phyloP scores from a whole-genome alignment of 2,888 invertebrate species.

The Druceiella hillmani region DNA sequence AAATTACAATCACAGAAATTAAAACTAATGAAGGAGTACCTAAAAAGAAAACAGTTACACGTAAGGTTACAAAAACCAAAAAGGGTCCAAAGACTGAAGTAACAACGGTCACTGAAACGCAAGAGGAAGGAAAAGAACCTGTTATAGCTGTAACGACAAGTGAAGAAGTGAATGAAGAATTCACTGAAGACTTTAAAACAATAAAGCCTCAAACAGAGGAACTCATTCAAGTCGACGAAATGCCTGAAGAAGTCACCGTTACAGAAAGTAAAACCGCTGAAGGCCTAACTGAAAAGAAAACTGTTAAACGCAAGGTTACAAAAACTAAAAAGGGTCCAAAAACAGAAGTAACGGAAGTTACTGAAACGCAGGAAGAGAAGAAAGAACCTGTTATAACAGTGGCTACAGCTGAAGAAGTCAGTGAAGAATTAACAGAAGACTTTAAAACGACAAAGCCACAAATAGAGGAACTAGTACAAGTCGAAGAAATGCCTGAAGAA shows the following conservation, averaged over 20 bases:
- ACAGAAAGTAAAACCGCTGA: slow-evolving; percentile 1
- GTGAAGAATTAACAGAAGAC: no score
- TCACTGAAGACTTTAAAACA: slow-evolving; percentile 22
- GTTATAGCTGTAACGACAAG: slow-evolving; percentile 27
- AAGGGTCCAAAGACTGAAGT: slow-evolving; percentile 31
- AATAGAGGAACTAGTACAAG: no score
- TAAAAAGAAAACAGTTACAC: slow-evolving; percentile 27
- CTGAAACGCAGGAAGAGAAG: no score
- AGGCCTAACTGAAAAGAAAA: neutral
- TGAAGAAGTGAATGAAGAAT: slow-evolving; percentile 13
- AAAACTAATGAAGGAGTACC: slow-evolving; percentile 24
- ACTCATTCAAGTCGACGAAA: slow-evolving; percentile 23
- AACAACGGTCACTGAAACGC: slow-evolving; percentile 29
- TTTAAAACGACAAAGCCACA: no score
- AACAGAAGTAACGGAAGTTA: neutral
- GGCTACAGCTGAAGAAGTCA: no score
- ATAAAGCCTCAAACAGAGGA: no score
- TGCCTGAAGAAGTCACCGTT: slow-evolving; percentile 26
- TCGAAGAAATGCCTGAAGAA: slow-evolving; percentile 22
- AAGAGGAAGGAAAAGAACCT: slow-evolving; percentile 28
- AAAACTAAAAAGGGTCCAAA: neutral
- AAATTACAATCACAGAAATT: slow-evolving; percentile 29
- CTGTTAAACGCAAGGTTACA: slow-evolving; percentile 10
- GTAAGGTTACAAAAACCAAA: slow-evolving; percentile 28
- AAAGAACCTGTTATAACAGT: no score